A percentile compares a stretch with the other conserved stretches of the same genome.
Evolutionary conservation across 2,797 vertebrate genomes (phyloP).

Genomic region (Alectoris magna): DNA sequence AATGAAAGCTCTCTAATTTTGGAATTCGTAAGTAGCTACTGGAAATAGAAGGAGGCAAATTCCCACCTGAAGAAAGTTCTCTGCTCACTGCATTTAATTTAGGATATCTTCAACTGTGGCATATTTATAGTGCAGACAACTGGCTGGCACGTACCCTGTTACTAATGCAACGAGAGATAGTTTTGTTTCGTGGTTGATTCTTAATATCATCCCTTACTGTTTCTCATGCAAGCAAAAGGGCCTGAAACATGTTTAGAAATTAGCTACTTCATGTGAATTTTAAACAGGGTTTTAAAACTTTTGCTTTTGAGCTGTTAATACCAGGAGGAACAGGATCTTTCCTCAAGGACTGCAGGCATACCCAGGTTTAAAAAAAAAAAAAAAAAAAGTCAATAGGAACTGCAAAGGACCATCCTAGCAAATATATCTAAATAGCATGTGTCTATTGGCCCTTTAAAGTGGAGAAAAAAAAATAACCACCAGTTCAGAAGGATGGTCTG

Average conservation of each 20-base stretch:
- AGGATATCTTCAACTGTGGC: constrained; percentile 55
- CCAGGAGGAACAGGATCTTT: background rate
- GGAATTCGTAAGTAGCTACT: constrained; percentile 23
- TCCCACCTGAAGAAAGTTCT: constrained; percentile 73
- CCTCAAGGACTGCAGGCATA: no score
- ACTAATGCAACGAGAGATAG: constrained; percentile 75
- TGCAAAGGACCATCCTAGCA: background rate
- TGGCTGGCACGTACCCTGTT: constrained; percentile 75
- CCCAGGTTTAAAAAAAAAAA: background rate
- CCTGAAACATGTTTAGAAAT: background rate
- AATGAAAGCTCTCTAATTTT: background rate
- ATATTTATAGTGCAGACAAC: constrained; percentile 80
- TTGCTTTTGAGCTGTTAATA: constrained; percentile 9
- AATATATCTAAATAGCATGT: background rate
- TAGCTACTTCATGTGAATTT: constrained; percentile 32
- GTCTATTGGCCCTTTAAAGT: background rate
- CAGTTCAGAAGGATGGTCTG: background rate
- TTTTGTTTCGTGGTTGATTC: constrained; percentile 67
- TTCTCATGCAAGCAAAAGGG: constrained; percentile 53
- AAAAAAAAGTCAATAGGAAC: background rate
- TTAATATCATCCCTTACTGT: constrained; percentile 66
- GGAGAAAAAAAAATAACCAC: background rate
- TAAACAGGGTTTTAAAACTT: constrained; percentile 2
- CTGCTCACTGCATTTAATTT: constrained; percentile 72
- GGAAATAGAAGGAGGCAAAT: constrained; percentile 64